Evolutionary conservation across 2,888 invertebrate species (phyloP).

Genomic region (Coleophora deauratella): DNA sequence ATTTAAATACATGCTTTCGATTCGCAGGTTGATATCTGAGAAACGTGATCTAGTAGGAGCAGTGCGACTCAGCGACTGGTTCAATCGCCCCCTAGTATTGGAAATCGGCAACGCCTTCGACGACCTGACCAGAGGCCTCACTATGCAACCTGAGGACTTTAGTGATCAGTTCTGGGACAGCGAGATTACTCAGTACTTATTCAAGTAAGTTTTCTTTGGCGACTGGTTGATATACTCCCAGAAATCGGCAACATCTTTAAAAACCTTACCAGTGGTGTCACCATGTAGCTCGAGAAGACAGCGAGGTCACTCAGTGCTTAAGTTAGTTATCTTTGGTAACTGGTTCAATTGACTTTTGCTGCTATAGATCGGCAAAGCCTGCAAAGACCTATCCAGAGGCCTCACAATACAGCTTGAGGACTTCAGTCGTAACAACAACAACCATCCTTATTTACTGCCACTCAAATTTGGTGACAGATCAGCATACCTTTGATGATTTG

Average conservation of each 20-base stretch:
- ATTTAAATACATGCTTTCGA: no score
- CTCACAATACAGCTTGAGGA: no score
- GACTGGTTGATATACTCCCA: constrained; percentile 79
- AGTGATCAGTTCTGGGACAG: constrained; percentile 85
- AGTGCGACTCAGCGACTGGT: constrained; percentile 81
- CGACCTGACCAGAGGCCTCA: constrained; percentile 82
- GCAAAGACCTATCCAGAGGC: no score
- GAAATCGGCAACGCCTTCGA: constrained; percentile 80
- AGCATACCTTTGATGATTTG: no score
- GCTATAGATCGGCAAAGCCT: no score
- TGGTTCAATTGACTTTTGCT: no score
- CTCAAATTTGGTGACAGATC: no score
- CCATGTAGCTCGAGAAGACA: constrained; percentile 83
- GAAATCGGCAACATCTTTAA: constrained; percentile 80
- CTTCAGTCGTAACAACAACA: no score
- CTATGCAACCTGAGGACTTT: constrained; percentile 83
- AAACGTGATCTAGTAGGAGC: constrained; percentile 66
- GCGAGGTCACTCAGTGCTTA: constrained; percentile 76
- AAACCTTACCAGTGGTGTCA: constrained; percentile 82
- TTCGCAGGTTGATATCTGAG: constrained; percentile 73
- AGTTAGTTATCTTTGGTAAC: constrained; percentile 35
- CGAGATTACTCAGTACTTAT: constrained; percentile 76
- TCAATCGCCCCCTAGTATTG: constrained; percentile 78
- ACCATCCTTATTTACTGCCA: no score
- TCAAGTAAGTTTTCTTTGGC: constrained; percentile 67